These are phyloP conservation scores for Heliothis virescens DNA, from an alignment of 1,140 invertebrate genomes.

Conservation along the genomic window DNA sequence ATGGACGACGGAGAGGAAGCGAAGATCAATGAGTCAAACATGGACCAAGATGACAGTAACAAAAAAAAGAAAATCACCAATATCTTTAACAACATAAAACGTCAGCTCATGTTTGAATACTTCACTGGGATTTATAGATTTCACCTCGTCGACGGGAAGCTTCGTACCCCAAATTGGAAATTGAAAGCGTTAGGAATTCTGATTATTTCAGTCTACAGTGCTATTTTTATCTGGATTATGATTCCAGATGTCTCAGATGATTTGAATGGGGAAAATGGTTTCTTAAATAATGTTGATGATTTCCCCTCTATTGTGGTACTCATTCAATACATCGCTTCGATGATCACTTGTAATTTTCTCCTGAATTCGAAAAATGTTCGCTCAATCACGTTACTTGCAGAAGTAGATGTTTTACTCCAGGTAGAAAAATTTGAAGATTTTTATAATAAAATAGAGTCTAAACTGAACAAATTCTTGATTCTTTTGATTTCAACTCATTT, in stretches of 20 bases:
- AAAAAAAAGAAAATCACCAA: not conserved
- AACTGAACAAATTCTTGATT: not conserved
- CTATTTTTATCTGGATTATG: not conserved
- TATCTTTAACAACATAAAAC: not conserved
- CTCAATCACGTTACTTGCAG: not conserved
- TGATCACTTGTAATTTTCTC: not conserved
- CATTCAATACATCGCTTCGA: not conserved
- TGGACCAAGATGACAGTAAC: not conserved
- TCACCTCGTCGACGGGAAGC: not conserved
- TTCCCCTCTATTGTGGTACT: not conserved
- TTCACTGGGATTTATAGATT: not conserved
- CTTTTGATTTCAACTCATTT: not conserved
- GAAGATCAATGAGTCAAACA: not conserved
- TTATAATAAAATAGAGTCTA: not conserved
- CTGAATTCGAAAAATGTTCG: not conserved
- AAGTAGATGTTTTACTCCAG: not conserved
- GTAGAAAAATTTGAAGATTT: not conserved
- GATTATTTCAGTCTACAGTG: not conserved
- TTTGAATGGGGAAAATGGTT: not conserved
- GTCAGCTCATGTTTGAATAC: not conserved
- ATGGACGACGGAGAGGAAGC: not conserved
- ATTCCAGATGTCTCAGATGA: not conserved
- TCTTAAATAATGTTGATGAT: not conserved
- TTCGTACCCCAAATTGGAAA: not conserved
- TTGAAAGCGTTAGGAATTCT: not conserved